A percentile compares a stretch with the other conserved stretches of the same genome.
Evolutionary conservation across 2,888 invertebrate genomes (phyloP).

Genomic region (Tiphia femorata): DNA sequence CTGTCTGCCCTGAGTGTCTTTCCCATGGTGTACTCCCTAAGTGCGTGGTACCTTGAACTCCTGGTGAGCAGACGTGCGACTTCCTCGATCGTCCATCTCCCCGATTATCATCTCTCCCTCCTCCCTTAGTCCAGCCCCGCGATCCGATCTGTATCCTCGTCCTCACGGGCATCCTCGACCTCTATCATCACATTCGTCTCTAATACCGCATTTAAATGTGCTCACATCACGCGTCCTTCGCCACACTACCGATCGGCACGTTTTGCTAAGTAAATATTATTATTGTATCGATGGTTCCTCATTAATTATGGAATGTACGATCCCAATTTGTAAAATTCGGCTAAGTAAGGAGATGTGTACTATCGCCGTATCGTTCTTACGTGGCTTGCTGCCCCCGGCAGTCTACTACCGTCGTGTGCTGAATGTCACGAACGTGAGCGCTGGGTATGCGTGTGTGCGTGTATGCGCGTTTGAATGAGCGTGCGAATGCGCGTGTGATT

Average conservation of each 20-base stretch:
- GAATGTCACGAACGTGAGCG: too few relatives aligned
- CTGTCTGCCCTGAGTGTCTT: conserved; percentile 65
- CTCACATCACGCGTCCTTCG: conserved; percentile 56
- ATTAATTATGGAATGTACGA: conserved; percentile 61
- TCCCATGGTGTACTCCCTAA: conserved; percentile 51
- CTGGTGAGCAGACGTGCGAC: conserved; percentile 44
- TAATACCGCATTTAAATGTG: conserved; percentile 53
- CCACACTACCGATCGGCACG: conserved; percentile 59
- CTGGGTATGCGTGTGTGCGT: too few relatives aligned
- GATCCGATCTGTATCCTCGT: conserved; percentile 6
- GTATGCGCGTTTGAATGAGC: conserved; percentile 23
- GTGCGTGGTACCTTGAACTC: conserved; percentile 48
- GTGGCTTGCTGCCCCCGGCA: conserved; percentile 60
- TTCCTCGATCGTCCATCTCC: conserved; percentile 21
- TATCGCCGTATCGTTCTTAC: conserved; percentile 52
- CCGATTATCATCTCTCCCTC: conserved; percentile 5
- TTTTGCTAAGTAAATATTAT: conserved; percentile 61
- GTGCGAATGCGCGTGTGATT: conserved; percentile 29
- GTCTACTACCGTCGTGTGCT: conserved; percentile 54
- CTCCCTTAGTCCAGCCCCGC: background rate
- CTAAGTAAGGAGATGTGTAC: conserved; percentile 56
- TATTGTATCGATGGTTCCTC: conserved; percentile 66
- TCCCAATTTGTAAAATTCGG: conserved; percentile 60
- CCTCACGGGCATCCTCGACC: conserved; percentile 8
- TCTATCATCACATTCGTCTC: conserved; percentile 14